Evolutionary conservation across 2,888 invertebrate species (phyloP).

Genomic region (Limnephilus marmoratus): DNA sequence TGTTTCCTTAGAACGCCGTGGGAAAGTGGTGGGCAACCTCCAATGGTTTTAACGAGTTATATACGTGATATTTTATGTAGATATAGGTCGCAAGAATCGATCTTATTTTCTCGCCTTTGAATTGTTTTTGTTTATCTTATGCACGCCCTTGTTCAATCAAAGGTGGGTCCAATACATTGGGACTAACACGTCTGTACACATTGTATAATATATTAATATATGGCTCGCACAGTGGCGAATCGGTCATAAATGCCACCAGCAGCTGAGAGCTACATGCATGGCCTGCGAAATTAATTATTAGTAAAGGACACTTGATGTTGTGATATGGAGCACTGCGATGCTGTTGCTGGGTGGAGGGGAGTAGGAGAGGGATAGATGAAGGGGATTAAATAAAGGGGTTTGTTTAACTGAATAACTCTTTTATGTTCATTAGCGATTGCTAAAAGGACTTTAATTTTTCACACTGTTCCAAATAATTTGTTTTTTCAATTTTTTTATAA

Average conservation of each 20-base stretch:
- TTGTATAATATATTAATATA: background rate
- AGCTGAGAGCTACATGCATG: conserved; percentile 24
- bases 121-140: background rate
- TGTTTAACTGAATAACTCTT: background rate
- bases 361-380: background rate
- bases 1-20: no score
- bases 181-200: background rate
- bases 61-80: no score
- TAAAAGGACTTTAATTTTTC: no score
- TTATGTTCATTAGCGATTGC: no score
- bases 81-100: no score
- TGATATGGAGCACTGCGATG: background rate
- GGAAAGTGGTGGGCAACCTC: no score
- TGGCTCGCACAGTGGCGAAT: background rate
- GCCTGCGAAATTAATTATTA: conserved; percentile 30
- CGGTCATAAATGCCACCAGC: conserved; percentile 39
- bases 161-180: background rate
- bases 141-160: background rate
- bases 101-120: no score
- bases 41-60: no score
- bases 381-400: background rate
- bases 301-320: conserved; percentile 16
- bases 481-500: no score
- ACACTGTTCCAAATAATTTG: no score
- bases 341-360: background rate